phyloP scores from a whole-genome alignment of 2,113 vertebrate genomes.

The Ptilorrhoa leucosticta region DNA sequence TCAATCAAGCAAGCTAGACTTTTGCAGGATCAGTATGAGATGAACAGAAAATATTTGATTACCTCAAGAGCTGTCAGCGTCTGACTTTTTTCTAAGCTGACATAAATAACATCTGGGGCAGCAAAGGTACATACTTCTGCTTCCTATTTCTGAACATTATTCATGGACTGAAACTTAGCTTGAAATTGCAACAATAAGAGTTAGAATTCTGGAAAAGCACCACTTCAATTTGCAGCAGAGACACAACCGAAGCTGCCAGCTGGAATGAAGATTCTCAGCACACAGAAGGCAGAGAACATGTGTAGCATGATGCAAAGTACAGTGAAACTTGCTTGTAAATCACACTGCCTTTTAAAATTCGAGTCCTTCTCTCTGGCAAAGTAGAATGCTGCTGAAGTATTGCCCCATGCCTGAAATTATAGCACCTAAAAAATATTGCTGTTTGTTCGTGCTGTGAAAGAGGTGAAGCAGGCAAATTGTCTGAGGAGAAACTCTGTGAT shows the following conservation, averaged over 20 bases:
- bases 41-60: slow-evolving; percentile 29
- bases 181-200: slow-evolving; percentile 3
- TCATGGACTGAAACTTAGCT: not conserved
- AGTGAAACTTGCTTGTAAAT: slow-evolving; percentile 12
- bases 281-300: not conserved
- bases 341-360: not conserved
- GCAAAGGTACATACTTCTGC: not conserved
- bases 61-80: not conserved
- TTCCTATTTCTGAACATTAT: not conserved
- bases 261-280: not conserved
- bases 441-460: not conserved
- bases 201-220: slow-evolving; percentile 12
- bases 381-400: not conserved
- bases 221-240: not conserved
- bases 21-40: not conserved
- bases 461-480: not conserved
- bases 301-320: not conserved
- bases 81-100: not conserved
- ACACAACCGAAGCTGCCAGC: not conserved
- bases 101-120: not conserved
- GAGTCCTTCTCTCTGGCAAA: not conserved
- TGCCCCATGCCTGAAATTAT: not conserved
- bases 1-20: not conserved
- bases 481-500: not conserved
- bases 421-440: not conserved